These are phyloP conservation scores for Ovibos moschatus DNA, from an alignment of 2,113 vertebrate species.

Conservation along the genomic window DNA sequence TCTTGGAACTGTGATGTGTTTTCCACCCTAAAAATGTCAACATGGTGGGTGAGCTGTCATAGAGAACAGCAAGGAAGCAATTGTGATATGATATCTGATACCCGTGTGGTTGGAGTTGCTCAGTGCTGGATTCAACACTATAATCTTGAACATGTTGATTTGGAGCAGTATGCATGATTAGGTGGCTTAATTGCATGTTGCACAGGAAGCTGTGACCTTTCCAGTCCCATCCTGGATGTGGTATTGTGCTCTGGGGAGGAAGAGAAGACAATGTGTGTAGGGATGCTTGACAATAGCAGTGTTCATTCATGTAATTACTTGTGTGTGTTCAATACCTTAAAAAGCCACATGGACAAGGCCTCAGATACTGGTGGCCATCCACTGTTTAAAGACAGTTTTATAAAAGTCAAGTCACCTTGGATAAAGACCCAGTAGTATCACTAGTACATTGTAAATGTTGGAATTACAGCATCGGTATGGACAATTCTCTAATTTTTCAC, in stretches of 20 bases:
- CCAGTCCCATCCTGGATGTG: constrained; percentile 22
- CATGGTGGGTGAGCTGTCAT: constrained; percentile 33
- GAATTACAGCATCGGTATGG: neutral
- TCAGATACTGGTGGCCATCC: neutral
- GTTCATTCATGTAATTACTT: constrained; percentile 5
- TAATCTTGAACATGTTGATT: constrained; percentile 59
- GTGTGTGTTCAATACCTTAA: neutral
- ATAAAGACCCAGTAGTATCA: neutral
- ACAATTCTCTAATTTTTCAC: neutral
- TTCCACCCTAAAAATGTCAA: constrained; percentile 48
- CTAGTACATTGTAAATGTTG: neutral
- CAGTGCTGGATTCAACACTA: constrained; percentile 22
- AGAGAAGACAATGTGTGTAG: neutral
- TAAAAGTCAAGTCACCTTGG: neutral
- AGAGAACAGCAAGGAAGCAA: neutral
- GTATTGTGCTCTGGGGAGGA: neutral
- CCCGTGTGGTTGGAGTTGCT: neutral
- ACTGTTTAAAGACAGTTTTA: neutral
- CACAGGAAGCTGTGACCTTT: constrained; percentile 71
- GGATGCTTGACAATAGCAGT: neutral
- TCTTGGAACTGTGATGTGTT: neutral
- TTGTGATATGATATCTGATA: neutral
- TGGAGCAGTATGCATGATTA: constrained; percentile 63
- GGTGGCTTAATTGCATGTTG: constrained; percentile 62
- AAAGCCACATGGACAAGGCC: neutral